Evolutionary conservation across 2,113 vertebrate species (phyloP), one percentile per base, ranked within the genome.

Genomic region (Chaetura pelagica): DNA sequence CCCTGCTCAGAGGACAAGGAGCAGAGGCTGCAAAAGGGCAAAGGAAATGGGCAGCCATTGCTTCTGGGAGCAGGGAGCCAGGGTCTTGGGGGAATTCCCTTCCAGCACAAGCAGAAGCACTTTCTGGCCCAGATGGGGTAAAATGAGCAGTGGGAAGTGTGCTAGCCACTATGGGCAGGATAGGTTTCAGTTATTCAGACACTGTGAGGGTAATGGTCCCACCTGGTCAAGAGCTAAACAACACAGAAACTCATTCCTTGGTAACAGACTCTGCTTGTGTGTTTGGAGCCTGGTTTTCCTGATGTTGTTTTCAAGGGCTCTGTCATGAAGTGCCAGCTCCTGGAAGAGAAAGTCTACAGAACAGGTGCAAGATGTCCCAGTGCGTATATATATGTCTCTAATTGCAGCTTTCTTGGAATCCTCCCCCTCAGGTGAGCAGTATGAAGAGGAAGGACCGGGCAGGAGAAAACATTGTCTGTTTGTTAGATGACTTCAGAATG

Each of bases 401-500:
- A 96, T n/a, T 67, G 30, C 29, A 75, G 57, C 29, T 91, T 69
- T 87, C 69, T 91, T 66, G 83, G 57, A 86, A 81, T 89, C 71
- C 62, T 89, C 22, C 35, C 57, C 63, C 67, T 73, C 97, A 99
- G 98, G 98, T 98, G 69, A 96, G 94, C 61, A 97, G 97, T 44
- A 97, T 98, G 55, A 96, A 89, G 42, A 98, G 95, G 79, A 98
- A 97, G 29, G 98, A 98, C 42, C 64, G 10, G 12, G 94, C 97
- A 58, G 98, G 98, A 77, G 96, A 96, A 66, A 98, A 96, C 83
- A 96, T 99, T 0, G 81, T 99, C 73, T 97, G 90, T 88, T 96
- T 99, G 89, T 94, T 99, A 46, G 98, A 99, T 3, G 98, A 99
- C 92, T 99, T 99, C 93, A 98, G 98, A 95, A 96, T 99, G 94